A percentile compares a stretch with the other conserved stretches of the same genome.
Conservation (phyloP, 2,888 invertebrate species). For the Ypsolopha scabrella region DNA sequence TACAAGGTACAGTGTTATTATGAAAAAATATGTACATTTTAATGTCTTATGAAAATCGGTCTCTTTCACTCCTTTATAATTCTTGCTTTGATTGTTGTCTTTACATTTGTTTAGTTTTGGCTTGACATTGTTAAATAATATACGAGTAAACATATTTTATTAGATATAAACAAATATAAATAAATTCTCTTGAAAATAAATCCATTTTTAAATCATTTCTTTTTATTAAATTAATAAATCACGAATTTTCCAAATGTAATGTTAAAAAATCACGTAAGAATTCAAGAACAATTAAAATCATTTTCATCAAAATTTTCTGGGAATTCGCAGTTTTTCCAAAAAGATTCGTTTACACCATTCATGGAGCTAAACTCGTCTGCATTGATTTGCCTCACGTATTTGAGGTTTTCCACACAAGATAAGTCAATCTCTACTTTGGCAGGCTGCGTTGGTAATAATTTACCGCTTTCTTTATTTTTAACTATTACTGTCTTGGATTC, state of each 20-base stretch:
- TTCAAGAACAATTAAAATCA: slow-evolving; percentile 19
- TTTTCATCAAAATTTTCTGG: slow-evolving; percentile 20
- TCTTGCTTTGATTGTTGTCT: slow-evolving; percentile 11
- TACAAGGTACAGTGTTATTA: no score
- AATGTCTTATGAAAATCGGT: no score
- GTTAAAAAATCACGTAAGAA: no score
- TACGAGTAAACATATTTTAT: not conserved
- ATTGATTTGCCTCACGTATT: not conserved
- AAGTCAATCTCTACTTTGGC: slow-evolving; percentile 20
- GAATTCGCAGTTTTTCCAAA: slow-evolving; percentile 1
- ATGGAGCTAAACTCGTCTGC: not conserved
- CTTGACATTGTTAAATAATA: not conserved
- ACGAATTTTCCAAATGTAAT: not conserved
- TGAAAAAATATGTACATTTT: slow-evolving; percentile 2
- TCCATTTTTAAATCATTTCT: not conserved
- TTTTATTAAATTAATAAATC: not conserved
- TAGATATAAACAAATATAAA: not conserved
- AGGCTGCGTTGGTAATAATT: not conserved
- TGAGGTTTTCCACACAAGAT: slow-evolving; percentile 45
- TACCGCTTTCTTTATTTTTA: no score
- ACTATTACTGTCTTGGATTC: no score
- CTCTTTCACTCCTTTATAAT: no score
- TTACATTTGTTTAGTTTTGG: slow-evolving; percentile 7
- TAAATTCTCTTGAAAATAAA: not conserved
- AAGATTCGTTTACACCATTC: not conserved